Evolutionary conservation across 2,113 vertebrate species (phyloP), one percentile per base, ranked within the genome.

Genomic region (Alethe castanea): DNA sequence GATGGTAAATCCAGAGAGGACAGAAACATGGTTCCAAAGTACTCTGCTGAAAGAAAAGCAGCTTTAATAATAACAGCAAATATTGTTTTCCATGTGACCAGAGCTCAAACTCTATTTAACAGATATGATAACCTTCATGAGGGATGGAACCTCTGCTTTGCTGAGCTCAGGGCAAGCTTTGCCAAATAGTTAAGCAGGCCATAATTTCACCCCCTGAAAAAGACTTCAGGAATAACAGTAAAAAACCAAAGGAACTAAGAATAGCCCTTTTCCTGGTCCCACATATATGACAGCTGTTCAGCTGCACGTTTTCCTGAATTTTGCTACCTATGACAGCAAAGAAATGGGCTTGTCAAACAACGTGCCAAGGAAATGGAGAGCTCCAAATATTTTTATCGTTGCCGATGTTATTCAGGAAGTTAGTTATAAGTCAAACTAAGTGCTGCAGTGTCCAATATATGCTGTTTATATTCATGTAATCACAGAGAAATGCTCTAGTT

Each of bases 301-400:
- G 77, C 66, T 69, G 78, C n/a, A 38, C 0, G 1, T 80, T 87
- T 89, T 91, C 78, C 61, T 87, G 57, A 50, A 57, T 65, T 72
- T 85, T 95, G 81, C 81, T 95, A 92, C 89, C 86, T 81, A 62
- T 17, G 33, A 87, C 31, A 91, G 57, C 42, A 94, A 62, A 94
- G 78, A 88, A 90, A 88, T 14, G 33, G 56, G 61, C 13, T 59
- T 81, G 62, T 64, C 83, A 78, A 88, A 67, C 13, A 81, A 56
- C 0, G 0, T 69, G 73, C 73, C 77, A 92, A 82, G 73, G 79
- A 82, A 95, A 82, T 4, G 3, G n/a, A 81, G 36, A 86, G 73
- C 36, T 91, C 66, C 12, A 61, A 72, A 61, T 81, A 70, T 38
- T 91, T 96, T 67, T 66, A 87, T 33, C 9, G 2, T 50, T 80